Evolutionary conservation across 2,888 invertebrate genomes (phyloP), one percentile per base, ranked within the genome.

Genomic region (Epinotia brunnichana): DNA sequence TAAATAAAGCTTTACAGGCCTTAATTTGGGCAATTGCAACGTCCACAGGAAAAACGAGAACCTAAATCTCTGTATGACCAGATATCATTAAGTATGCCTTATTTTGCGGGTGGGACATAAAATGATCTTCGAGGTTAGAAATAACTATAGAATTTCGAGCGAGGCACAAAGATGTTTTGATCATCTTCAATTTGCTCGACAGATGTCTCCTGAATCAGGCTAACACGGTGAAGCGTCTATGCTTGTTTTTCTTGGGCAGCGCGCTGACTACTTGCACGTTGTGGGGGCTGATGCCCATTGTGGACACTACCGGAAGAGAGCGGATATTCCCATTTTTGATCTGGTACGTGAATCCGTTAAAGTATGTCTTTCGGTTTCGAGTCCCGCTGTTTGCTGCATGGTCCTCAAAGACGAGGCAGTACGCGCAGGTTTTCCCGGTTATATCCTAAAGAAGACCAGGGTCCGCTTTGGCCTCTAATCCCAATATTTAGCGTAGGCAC

Each of bases 281-380:
- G 21, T 92, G 92, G 92, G 88, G 85, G 1, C 79, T 88, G 73
- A 86, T 89, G 70, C 92, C 92, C 0, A 75, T 91, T 13, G 84
- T 91, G 7, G 89, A 91, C 39, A 79, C 77, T 1, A 80, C 81
- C 2, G 87, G 82, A 5, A 81, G 80, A 1, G 59, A 21, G 21
- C 83, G 88, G 69, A 82, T 81, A 0, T 91, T 91, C 69, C 92
- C 92, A 9, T 92, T 91, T 68, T 85, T 83, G 74, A 90, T 92
- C 74, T 92, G 92, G 92, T 90, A 82, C 85, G 86, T 70, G 4
- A 3, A 10, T 17, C 2, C 3, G 11, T 9, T 13, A n/a, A 10
- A 7, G 4, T 35, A 17, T 39, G 15, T 10, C 19, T 66, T 48
- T 48, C 44, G n/a, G 0, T 48, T 48, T n/a, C 7, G 2, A 4